Percentiles rank a stretch among this genome's conserved stretches.
Evolutionary conservation across 2,888 invertebrate genomes (phyloP).

Genomic region (Griposia aprilina): DNA sequence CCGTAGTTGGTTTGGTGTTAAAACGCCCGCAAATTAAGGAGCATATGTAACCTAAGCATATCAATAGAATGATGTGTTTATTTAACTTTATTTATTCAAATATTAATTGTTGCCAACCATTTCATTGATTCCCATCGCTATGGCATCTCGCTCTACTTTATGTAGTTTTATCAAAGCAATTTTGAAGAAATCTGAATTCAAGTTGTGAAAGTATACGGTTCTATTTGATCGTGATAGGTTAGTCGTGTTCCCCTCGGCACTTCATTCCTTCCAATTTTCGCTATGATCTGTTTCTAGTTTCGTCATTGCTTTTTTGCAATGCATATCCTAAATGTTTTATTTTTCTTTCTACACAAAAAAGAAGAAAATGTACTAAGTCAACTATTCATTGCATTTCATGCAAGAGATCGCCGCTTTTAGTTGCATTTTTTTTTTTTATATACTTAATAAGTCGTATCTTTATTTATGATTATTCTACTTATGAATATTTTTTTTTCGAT

Average conservation of each 20-base stretch:
- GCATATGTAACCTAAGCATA: background rate
- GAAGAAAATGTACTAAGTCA: background rate
- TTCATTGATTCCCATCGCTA: background rate
- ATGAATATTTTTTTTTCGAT: too few species aligned
- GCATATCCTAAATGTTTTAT: background rate
- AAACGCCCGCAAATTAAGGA: background rate
- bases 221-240: conserved; percentile 63
- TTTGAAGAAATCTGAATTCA: conserved; percentile 53
- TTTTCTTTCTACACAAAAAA: too few species aligned
- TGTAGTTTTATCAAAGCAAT: conserved; percentile 44
- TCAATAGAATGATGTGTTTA: background rate
- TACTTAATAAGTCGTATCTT: too few species aligned
- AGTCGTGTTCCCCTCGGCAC: conserved; percentile 59
- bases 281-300: conserved; percentile 37
- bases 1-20: background rate
- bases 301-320: conserved; percentile 36
- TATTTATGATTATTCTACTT: too few species aligned
- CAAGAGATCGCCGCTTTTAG: too few species aligned
- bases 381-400: background rate
- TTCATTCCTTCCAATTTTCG: conserved; percentile 49
- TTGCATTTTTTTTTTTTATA: too few species aligned
- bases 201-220: conserved; percentile 59
- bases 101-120: background rate
- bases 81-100: background rate
- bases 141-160: conserved; percentile 5